Evolutionary conservation across 2,888 invertebrate species (phyloP), one percentile per base, ranked within the genome.

Genomic region (Drosophila longiperda): DNA sequence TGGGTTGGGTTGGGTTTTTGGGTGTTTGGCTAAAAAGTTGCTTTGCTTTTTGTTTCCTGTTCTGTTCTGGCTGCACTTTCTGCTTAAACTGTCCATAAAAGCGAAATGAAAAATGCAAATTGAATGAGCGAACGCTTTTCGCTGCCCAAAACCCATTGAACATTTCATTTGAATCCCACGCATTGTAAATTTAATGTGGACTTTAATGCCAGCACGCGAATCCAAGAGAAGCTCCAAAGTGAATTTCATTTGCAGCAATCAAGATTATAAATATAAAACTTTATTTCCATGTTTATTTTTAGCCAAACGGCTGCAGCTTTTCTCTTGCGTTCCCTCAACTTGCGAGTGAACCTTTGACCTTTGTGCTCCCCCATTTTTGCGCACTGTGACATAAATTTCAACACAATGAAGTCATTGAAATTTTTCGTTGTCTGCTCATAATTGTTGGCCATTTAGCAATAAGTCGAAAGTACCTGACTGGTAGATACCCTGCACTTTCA

Each of bases 81-180:
- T 64, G 71, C 57, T 71, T 78, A 78, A 78, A 78, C 59, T 79
- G 70, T 76, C 57, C 67, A 83, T 86, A 73, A 83, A 83, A 82
- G 62, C 82, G 62, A 84, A 85, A 82, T 84, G 82, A 82, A 82
- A 87, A 84, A 87, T 87, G 84, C 84, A 84, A 87, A 84, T 84
- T 84, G 73, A 75, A 87, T 82, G 80, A 62, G 59, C 57, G 50
- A 71, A 70, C 34, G 36, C 34, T 34, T 40, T 34, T 34, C 26
- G 49, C n/a, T 15, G 32, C 15, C 34, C 17, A 20, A 26, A 33
- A 23, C 8, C 8, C 29, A 45, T 34, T 26, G 12, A 33, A 38
- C 23, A 26, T 42, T 42, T 4, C 11, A 34, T 34, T 34, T 42
- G 12, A 66, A 54, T 17, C 26, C 29, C 20, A 26, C 53, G 67